These are phyloP conservation scores for Eospalax fontanierii DNA, from an alignment of 2,797 vertebrate species.

Conservation along the genomic window DNA sequence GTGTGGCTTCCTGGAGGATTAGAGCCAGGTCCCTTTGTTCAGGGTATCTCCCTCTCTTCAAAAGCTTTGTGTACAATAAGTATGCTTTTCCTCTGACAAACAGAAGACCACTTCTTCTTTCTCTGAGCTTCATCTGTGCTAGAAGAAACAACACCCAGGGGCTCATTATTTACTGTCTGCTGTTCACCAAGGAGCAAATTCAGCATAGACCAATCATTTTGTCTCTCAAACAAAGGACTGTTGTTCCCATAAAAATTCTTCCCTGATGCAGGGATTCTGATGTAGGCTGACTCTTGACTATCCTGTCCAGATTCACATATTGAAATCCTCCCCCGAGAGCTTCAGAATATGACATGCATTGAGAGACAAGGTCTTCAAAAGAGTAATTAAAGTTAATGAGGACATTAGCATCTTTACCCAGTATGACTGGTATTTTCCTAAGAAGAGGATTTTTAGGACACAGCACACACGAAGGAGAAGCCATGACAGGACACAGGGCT, in stretches of 20 bases:
- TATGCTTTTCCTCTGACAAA: constrained; percentile 19
- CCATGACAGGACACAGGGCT: neutral
- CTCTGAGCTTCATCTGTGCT: neutral
- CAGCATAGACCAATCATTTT: neutral
- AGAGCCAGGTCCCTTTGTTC: neutral
- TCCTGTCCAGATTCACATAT: neutral
- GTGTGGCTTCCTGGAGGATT: neutral
- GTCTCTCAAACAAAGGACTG: neutral
- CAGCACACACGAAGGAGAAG: neutral
- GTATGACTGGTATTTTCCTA: neutral
- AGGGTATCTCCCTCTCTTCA: neutral
- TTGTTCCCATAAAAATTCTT: neutral
- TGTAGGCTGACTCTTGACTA: no score
- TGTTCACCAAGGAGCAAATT: neutral
- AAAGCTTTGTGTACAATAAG: neutral
- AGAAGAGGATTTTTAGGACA: neutral
- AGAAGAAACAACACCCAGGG: neutral
- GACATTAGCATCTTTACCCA: neutral
- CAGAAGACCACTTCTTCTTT: neutral
- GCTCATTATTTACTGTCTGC: neutral
- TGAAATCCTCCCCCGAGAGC: neutral
- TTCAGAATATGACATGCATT: neutral
- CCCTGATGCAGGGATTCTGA: neutral
- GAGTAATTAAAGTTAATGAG: neutral
- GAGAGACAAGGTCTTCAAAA: neutral